Conservation (phyloP, 2,113 vertebrate species). For the Dicaeum eximium region DNA sequence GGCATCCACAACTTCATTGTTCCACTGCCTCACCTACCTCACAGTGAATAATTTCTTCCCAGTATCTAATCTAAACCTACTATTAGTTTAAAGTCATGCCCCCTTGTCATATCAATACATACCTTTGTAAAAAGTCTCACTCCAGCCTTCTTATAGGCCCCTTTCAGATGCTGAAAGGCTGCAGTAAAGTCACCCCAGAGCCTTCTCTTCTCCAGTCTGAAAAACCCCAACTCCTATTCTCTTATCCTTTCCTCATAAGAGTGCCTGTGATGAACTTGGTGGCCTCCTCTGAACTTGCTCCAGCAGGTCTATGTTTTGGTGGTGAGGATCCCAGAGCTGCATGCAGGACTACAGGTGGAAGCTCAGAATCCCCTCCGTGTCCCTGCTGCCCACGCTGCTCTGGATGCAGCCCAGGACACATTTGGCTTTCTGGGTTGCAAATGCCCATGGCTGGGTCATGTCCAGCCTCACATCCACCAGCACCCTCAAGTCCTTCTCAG, state of each 20-base stretch:
- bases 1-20: neutral
- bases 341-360: neutral
- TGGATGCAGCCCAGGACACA: rapidly evolving
- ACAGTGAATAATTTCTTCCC: neutral
- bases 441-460: neutral
- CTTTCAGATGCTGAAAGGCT: neutral
- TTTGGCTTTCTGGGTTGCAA: neutral
- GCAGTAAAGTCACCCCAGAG: neutral
- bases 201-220: neutral
- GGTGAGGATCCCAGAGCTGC: neutral
- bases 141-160: neutral
- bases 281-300: rapidly evolving
- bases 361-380: neutral
- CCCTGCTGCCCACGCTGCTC: rapidly evolving
- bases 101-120: neutral
- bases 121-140: neutral
- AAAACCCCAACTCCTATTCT: neutral
- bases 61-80: neutral
- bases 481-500: neutral
- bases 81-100: neutral
- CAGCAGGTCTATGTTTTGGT: neutral
- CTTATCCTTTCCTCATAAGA: neutral
- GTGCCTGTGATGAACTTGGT: neutral
- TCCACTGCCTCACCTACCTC: neutral
- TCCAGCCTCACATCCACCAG: neutral